Evolutionary conservation across 1,140 invertebrate species (phyloP).

Genomic region (Venustaconcha ellipsiformis): DNA sequence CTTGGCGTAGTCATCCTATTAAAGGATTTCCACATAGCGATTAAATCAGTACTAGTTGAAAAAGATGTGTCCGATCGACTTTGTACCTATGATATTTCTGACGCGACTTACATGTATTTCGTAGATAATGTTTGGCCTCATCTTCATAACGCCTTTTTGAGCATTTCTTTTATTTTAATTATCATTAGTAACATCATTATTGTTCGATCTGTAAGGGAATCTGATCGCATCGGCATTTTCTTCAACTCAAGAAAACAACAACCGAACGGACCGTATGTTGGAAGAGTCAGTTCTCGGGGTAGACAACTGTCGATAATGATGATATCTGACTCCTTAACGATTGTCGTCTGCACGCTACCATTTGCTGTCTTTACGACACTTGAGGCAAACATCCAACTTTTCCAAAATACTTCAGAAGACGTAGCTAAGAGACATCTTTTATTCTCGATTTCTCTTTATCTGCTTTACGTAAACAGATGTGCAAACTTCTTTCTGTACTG

Average conservation of each 20-base stretch:
- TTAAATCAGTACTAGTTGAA: slow-evolving; percentile 42
- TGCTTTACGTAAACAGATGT: slow-evolving; percentile 59
- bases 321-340: slow-evolving; percentile 48
- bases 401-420: slow-evolving; percentile 12
- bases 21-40: slow-evolving; percentile 45
- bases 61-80: slow-evolving; percentile 30
- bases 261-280: neutral
- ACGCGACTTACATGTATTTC: slow-evolving; percentile 27
- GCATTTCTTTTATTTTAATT: slow-evolving; percentile 44
- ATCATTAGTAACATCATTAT: slow-evolving; percentile 61
- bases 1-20: slow-evolving; percentile 30
- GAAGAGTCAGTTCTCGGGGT: slow-evolving; percentile 14
- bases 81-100: slow-evolving; percentile 38
- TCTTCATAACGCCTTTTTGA: slow-evolving; percentile 49
- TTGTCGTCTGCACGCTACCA: slow-evolving; percentile 53
- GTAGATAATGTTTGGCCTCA: slow-evolving; percentile 46
- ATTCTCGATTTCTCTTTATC: slow-evolving; percentile 47
- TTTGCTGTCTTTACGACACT: slow-evolving; percentile 43
- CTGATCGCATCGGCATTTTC: neutral
- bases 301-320: slow-evolving; percentile 53
- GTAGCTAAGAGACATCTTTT: slow-evolving; percentile 35
- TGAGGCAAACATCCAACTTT: slow-evolving; percentile 14
- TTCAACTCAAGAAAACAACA: neutral
- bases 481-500: slow-evolving; percentile 59
- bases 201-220: slow-evolving; percentile 35